Conservation (phyloP, 2,113 vertebrate species). For the Collichthys lucidus region DNA sequence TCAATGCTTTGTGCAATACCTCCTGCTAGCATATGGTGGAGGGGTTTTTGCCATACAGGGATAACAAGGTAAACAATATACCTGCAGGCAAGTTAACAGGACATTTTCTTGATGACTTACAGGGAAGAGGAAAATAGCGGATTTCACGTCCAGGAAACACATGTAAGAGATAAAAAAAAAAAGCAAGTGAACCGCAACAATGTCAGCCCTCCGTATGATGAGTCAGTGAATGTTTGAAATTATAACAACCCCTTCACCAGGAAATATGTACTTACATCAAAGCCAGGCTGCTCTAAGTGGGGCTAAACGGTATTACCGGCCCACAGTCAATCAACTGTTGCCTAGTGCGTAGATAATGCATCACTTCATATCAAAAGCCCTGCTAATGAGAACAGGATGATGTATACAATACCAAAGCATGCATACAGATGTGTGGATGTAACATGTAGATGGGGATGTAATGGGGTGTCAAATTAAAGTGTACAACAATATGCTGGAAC, state of each 20-base stretch:
- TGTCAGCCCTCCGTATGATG: slow-evolving; percentile 79
- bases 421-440: slow-evolving; percentile 67
- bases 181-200: slow-evolving; percentile 70
- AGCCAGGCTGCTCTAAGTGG: slow-evolving; percentile 67
- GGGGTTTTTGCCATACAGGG: slow-evolving; percentile 43
- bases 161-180: slow-evolving; percentile 69
- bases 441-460: slow-evolving; percentile 68
- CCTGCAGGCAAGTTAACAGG: slow-evolving; percentile 58
- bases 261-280: slow-evolving; percentile 84
- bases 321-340: slow-evolving; percentile 78
- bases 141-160: slow-evolving; percentile 72
- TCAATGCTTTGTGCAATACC: slow-evolving; percentile 59
- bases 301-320: slow-evolving; percentile 76
- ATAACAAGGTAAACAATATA: slow-evolving; percentile 63
- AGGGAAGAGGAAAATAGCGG: slow-evolving; percentile 59
- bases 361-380: slow-evolving; percentile 82
- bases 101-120: slow-evolving; percentile 61
- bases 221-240: slow-evolving; percentile 77
- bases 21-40: slow-evolving; percentile 47
- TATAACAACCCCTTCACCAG: slow-evolving; percentile 77
- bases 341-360: slow-evolving; percentile 74
- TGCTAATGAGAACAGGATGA: slow-evolving; percentile 79
- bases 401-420: slow-evolving; percentile 69
- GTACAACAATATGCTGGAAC: slow-evolving; percentile 34
- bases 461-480: slow-evolving; percentile 70